A percentile compares a stretch with the other conserved stretches of the same genome.
These are phyloP conservation scores for Petrocephalus microphthalmus DNA, from an alignment of 2,113 vertebrate species.

Conservation along the genomic window DNA sequence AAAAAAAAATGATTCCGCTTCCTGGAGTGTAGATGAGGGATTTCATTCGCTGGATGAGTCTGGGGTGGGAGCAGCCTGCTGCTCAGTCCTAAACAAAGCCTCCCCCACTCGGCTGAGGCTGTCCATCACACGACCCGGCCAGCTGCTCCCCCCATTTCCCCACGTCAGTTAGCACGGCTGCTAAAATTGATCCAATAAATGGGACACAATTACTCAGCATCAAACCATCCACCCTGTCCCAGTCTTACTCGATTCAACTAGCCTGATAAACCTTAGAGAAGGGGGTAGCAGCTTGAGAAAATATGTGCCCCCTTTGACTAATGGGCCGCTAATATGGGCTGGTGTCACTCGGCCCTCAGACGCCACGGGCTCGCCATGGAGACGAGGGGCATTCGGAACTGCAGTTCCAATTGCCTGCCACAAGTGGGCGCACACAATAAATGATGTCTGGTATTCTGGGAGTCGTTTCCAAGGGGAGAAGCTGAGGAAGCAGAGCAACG, in stretches of 20 bases:
- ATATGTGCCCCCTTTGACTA: not conserved
- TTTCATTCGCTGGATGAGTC: not conserved
- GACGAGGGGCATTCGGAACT: not conserved
- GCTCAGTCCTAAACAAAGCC: not conserved
- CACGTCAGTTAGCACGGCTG: conserved; percentile 1
- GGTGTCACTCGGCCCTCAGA: not conserved
- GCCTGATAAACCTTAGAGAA: not conserved
- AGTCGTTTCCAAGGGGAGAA: conserved; percentile 30
- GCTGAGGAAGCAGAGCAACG: conserved; percentile 44
- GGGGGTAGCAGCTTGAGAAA: not conserved
- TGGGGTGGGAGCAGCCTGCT: not conserved
- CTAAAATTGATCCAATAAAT: conserved; percentile 8
- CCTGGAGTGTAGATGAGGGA: not conserved
- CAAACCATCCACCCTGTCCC: not conserved
- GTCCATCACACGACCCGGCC: not conserved
- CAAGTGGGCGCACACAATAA: conserved; percentile 51
- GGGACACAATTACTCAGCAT: not conserved
- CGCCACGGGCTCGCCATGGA: not conserved
- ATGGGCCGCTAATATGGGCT: not conserved
- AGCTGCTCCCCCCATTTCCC: conserved; percentile 9
- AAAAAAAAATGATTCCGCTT: not conserved
- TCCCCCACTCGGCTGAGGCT: not conserved
- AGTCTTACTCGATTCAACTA: not conserved
- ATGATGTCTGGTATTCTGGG: conserved; percentile 50
- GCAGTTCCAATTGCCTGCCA: not conserved